A percentile compares a stretch with the other conserved stretches of the same genome.
These are phyloP conservation scores for Mythimna pallens DNA, from an alignment of 2,888 invertebrate genomes.

Conservation along the genomic window DNA sequence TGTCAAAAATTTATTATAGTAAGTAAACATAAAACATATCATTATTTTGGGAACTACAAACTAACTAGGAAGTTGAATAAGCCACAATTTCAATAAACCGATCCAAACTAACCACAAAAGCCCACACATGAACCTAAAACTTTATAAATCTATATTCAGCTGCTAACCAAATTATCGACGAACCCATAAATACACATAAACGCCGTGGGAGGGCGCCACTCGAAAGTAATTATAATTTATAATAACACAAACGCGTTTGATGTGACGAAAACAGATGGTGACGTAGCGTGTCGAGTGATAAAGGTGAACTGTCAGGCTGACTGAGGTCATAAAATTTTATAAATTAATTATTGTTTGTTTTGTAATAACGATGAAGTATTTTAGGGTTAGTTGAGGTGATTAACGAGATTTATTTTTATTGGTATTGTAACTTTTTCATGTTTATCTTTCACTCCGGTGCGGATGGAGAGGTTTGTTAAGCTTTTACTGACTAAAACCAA, in stretches of 20 bases:
- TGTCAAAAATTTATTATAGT: too few relatives aligned
- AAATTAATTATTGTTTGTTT: conserved; percentile 42
- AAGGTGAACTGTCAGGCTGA: conserved; percentile 55
- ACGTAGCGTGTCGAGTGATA: conserved; percentile 57
- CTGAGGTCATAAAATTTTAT: conserved; percentile 33
- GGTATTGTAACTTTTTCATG: too few relatives aligned
- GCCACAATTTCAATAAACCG: neutral
- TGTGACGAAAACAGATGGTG: conserved; percentile 61
- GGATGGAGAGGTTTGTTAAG: too few relatives aligned
- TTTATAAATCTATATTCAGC: conserved; percentile 15
- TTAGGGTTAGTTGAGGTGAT: conserved; percentile 26
- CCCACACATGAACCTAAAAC: neutral
- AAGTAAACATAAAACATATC: too few relatives aligned
- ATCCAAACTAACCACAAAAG: conserved; percentile 9
- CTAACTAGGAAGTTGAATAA: neutral
- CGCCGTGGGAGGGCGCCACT: conserved; percentile 60
- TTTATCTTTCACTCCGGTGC: too few relatives aligned
- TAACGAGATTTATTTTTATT: conserved; percentile 9
- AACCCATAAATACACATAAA: conserved; percentile 48
- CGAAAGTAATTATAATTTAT: conserved; percentile 53
- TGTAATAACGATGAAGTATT: conserved; percentile 2
- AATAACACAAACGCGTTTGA: conserved; percentile 49
- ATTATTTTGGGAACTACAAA: neutral
- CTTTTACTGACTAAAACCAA: too few relatives aligned
- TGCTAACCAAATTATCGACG: conserved; percentile 38